Conservation (phyloP, 2,113 vertebrate genomes). For the Sinocyclocheilus anophthalmus region DNA sequence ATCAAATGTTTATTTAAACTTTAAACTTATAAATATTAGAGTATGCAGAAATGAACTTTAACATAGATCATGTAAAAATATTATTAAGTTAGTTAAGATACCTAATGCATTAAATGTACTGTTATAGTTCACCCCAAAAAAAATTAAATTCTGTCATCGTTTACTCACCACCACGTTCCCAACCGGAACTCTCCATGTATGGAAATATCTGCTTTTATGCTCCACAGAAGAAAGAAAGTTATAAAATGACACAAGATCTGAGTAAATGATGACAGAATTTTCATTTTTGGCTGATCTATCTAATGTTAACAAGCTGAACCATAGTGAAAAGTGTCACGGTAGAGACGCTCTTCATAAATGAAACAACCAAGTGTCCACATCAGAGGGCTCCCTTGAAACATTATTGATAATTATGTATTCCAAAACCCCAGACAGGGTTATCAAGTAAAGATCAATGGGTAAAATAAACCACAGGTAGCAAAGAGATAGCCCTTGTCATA, state of each 20-base stretch:
- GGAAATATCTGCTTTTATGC: neutral
- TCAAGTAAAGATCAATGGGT: conserved; percentile 33
- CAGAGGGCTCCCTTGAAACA: conserved; percentile 31
- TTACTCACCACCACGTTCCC: neutral
- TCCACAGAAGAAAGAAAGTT: neutral
- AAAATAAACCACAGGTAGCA: conserved; percentile 39
- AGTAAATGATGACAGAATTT: neutral
- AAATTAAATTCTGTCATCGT: neutral
- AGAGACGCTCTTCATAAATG: conserved; percentile 52
- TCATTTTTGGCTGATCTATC: neutral
- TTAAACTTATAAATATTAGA: too few species aligned
- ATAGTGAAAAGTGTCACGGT: neutral
- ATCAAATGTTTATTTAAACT: neutral
- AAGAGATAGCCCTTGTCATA: conserved; percentile 62
- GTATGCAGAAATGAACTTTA: too few species aligned
- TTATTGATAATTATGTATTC: neutral
- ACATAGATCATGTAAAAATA: neutral
- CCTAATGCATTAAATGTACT: neutral
- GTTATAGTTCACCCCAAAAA: neutral
- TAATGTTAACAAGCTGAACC: neutral
- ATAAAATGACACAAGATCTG: neutral
- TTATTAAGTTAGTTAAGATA: neutral
- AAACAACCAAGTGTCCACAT: conserved; percentile 39
- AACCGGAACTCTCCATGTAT: neutral
- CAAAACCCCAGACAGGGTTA: neutral